A percentile compares a stretch with the other conserved stretches of the same genome.
Evolutionary conservation across 1,140 invertebrate species (phyloP).

Genomic region (Nasonia longicornis): DNA sequence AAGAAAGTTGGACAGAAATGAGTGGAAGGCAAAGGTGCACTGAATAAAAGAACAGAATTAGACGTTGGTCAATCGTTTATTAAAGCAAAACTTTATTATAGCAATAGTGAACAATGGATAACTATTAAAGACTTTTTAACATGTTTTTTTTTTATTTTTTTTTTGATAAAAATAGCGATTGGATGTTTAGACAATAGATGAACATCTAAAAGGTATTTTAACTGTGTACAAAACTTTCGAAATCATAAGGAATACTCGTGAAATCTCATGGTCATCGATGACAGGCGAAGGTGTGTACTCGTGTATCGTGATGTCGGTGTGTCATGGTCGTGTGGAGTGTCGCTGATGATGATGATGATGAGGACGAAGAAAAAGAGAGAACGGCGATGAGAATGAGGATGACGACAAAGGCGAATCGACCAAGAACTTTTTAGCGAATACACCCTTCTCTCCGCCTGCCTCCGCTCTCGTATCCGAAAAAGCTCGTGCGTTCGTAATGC

Average conservation of each 20-base stretch:
- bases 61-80: slow-evolving; percentile 58
- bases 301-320: neutral
- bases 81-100: slow-evolving; percentile 70
- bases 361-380: neutral
- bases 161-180: slow-evolving; percentile 69
- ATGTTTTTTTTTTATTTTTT: slow-evolving; percentile 59
- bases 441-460: neutral
- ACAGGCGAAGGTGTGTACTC: slow-evolving; percentile 12
- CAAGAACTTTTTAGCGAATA: neutral
- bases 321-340: neutral
- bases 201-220: slow-evolving; percentile 18
- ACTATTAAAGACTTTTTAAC: slow-evolving; percentile 69
- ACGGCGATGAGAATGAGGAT: neutral
- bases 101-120: slow-evolving; percentile 70
- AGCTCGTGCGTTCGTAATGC: neutral
- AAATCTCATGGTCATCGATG: slow-evolving; percentile 46
- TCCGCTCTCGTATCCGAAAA: neutral
- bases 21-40: neutral
- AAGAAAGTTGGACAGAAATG: neutral
- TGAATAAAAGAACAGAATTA: slow-evolving; percentile 41
- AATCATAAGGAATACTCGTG: slow-evolving; percentile 39
- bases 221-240: slow-evolving; percentile 29
- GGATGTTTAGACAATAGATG: slow-evolving; percentile 67
- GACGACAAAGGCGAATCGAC: neutral
- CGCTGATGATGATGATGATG: slow-evolving; percentile 7